Evolutionary conservation across 2,797 vertebrate genomes (phyloP).

Genomic region (Loriculus beryllinus): DNA sequence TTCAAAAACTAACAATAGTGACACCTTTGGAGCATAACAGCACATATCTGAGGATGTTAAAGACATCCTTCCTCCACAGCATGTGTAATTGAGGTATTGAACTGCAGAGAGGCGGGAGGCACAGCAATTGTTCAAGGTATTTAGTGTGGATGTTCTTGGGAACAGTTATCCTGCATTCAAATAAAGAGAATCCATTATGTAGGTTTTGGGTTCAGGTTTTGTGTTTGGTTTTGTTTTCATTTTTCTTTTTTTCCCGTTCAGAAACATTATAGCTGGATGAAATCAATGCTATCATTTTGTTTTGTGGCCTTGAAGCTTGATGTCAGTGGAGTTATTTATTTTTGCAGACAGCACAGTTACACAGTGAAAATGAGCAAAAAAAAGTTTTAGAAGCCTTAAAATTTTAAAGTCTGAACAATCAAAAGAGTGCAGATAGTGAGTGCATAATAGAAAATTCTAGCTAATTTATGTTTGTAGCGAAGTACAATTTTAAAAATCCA

Average conservation of each 20-base stretch:
- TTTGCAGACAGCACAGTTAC: background rate
- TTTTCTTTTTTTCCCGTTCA: background rate
- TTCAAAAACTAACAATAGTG: background rate
- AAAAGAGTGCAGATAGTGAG: background rate
- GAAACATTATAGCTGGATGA: background rate
- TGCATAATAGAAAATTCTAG: background rate
- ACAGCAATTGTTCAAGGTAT: background rate
- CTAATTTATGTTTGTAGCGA: background rate
- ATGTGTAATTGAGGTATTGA: conserved; percentile 23
- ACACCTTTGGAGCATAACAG: background rate
- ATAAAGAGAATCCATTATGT: background rate
- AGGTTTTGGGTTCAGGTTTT: background rate
- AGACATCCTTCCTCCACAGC: background rate
- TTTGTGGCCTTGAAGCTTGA: background rate
- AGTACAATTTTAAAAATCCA: background rate
- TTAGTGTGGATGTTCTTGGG: background rate
- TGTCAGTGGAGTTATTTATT: background rate
- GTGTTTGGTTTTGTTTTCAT: background rate
- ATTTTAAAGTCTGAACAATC: background rate
- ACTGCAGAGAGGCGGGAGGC: background rate
- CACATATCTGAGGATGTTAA: background rate
- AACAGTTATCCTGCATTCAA: background rate
- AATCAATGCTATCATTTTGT: background rate
- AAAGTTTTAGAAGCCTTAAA: background rate
- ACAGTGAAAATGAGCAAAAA: background rate